phyloP scores from a whole-genome alignment of 2,888 invertebrate species.

The Urechis unicinctus region DNA sequence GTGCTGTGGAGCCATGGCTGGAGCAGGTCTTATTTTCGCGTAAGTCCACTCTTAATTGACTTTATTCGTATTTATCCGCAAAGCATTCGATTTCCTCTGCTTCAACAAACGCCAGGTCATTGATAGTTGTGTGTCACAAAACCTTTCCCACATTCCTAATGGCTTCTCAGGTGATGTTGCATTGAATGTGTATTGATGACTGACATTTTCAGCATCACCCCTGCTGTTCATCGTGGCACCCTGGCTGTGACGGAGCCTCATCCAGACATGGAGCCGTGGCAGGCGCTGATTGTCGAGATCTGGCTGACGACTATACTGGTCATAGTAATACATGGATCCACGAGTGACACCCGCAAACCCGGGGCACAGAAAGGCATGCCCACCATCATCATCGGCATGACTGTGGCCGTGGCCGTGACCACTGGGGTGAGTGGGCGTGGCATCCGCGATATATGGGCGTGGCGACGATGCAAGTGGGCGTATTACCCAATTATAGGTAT shows the following conservation, averaged over 20 bases:
- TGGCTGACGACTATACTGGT: constrained; percentile 3
- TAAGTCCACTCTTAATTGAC: too few species aligned
- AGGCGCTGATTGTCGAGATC: constrained; percentile 1
- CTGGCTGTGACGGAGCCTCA: not conserved
- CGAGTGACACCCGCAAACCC: not conserved
- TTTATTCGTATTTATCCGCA: too few species aligned
- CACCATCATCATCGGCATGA: not conserved
- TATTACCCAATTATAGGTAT: too few species aligned
- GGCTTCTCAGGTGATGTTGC: too few species aligned
- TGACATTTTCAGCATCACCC: not conserved
- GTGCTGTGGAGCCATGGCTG: too few species aligned
- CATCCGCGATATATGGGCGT: too few species aligned
- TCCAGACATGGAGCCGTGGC: constrained; percentile 1
- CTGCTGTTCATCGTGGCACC: not conserved
- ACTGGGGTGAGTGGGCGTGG: constrained; percentile 1
- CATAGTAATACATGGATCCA: not conserved
- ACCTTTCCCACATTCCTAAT: too few species aligned
- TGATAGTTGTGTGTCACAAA: too few species aligned
- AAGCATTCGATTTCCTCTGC: too few species aligned
- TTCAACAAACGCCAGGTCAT: too few species aligned
- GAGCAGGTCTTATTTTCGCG: too few species aligned
- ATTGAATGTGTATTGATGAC: not conserved
- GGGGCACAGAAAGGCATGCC: not conserved
- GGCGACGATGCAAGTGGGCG: too few species aligned
- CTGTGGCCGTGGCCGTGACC: not conserved